phyloP scores from a whole-genome alignment of 1,140 invertebrate species.

The Drosophila aff. region DNA sequence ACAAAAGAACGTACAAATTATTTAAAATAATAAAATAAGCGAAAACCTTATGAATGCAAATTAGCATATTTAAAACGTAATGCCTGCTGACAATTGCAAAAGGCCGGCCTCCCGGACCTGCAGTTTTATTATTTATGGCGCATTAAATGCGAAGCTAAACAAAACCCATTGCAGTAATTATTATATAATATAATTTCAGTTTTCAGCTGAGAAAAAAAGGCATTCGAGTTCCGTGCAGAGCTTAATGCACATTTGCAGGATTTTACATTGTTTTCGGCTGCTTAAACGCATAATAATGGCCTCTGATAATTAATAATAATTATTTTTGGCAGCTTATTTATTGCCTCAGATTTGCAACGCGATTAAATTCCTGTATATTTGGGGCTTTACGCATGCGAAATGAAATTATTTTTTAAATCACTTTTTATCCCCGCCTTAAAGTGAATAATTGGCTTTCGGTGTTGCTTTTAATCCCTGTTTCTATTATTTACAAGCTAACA shows the following conservation, averaged over 20 bases:
- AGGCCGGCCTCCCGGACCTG: slow-evolving; percentile 16
- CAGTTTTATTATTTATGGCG: slow-evolving; percentile 73
- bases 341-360: slow-evolving; percentile 68
- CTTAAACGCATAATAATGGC: slow-evolving; percentile 62
- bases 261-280: slow-evolving; percentile 37
- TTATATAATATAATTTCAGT: slow-evolving; percentile 22
- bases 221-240: slow-evolving; percentile 5
- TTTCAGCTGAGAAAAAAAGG: not conserved
- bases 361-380: slow-evolving; percentile 41
- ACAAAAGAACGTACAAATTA: slow-evolving; percentile 19
- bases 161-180: slow-evolving; percentile 32
- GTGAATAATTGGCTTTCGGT: not conserved
- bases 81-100: slow-evolving; percentile 70
- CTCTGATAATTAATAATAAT: slow-evolving; percentile 74
- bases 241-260: slow-evolving; percentile 36
- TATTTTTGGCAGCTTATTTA: slow-evolving; percentile 71
- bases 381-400: slow-evolving; percentile 22
- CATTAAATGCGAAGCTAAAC: slow-evolving; percentile 67
- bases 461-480: not conserved
- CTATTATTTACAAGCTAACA: slow-evolving; percentile 9
- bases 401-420: slow-evolving; percentile 43
- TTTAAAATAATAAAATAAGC: slow-evolving; percentile 39
- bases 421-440: slow-evolving; percentile 1
- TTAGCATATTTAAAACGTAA: slow-evolving; percentile 80
- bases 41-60: slow-evolving; percentile 68